phyloP scores from a whole-genome alignment of 2,797 vertebrate species.

The Amblyraja radiata region DNA sequence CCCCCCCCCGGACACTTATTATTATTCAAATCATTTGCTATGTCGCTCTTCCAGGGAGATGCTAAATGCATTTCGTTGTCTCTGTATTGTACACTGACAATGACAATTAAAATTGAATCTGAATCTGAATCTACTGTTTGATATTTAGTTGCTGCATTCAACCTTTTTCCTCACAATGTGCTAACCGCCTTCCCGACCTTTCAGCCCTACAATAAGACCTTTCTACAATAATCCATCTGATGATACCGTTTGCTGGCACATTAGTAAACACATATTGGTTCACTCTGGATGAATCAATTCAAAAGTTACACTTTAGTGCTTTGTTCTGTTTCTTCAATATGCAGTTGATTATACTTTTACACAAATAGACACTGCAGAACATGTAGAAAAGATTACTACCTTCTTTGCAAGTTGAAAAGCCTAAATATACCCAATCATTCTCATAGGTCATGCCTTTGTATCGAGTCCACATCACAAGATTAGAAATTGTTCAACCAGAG shows the following conservation, averaged over 20 bases:
- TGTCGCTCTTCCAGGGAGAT: too few species aligned
- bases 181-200: background rate
- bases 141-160: background rate
- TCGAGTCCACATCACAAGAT: too few species aligned
- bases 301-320: background rate
- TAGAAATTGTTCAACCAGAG: too few species aligned
- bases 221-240: background rate
- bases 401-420: background rate
- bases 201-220: background rate
- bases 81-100: too few species aligned
- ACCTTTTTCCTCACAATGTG: background rate
- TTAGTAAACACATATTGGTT: background rate
- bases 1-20: too few species aligned
- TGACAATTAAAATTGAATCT: too few species aligned
- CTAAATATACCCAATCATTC: background rate
- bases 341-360: too few species aligned
- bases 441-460: background rate
- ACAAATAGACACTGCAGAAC: too few species aligned
- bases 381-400: background rate
- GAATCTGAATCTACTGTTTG: too few species aligned
- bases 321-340: background rate
- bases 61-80: too few species aligned
- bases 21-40: too few species aligned
- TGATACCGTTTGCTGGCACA: background rate
- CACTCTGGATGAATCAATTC: background rate